phyloP scores from a whole-genome alignment of 2,113 vertebrate genomes.

The Gopherus evgoodei region DNA sequence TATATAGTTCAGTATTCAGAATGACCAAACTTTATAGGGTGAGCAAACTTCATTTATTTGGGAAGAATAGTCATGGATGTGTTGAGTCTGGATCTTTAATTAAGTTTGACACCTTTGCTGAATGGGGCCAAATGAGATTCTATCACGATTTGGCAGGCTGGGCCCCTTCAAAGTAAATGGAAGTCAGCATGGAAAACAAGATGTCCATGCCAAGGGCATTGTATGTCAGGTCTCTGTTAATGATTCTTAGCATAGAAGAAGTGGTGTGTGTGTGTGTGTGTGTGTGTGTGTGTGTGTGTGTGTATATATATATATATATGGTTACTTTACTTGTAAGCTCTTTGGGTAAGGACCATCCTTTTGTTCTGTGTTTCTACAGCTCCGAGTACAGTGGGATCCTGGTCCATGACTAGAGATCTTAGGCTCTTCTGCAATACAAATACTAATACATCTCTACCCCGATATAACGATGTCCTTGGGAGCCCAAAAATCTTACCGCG shows the following conservation, averaged over 20 bases:
- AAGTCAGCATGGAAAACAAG: background rate
- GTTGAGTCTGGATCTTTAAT: background rate
- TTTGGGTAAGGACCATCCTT: background rate
- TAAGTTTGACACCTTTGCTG: background rate
- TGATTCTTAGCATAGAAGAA: background rate
- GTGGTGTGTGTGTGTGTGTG: background rate
- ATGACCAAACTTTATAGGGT: background rate
- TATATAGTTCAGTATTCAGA: background rate
- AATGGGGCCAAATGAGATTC: background rate
- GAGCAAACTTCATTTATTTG: background rate
- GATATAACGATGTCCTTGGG: no score
- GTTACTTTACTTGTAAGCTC: background rate
- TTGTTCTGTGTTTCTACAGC: background rate
- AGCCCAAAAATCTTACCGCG: no score
- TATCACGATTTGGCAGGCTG: background rate
- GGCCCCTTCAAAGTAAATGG: background rate
- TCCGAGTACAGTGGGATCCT: fast-evolving
- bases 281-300: background rate
- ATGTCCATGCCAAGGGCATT: background rate
- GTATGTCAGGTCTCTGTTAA: background rate
- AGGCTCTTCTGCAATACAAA: background rate
- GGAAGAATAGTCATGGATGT: background rate
- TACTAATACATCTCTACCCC: background rate
- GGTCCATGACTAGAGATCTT: background rate
- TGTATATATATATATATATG: background rate